Conservation (phyloP, 1,140 invertebrate genomes). For the Camponotus pennsylvanicus region DNA sequence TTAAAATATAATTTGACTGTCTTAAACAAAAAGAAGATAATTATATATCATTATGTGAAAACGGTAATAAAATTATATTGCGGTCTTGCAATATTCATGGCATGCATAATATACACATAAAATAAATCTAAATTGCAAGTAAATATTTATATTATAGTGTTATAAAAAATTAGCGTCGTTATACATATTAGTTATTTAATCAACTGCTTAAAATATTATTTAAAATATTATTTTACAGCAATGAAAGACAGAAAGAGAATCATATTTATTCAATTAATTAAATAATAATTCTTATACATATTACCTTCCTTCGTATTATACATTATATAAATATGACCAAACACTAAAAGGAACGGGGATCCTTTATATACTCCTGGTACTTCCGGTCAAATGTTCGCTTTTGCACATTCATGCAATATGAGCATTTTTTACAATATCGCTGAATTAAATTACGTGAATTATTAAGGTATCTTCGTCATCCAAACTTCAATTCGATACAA, state of each 20-base stretch:
- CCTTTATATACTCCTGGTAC: constrained; percentile 39
- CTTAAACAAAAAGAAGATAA: constrained; percentile 20
- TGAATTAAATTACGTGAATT: constrained; percentile 27
- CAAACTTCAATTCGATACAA: constrained; percentile 58
- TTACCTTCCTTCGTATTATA: background rate
- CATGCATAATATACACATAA: background rate
- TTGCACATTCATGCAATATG: constrained; percentile 25
- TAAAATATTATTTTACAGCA: background rate
- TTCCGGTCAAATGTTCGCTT: constrained; percentile 40
- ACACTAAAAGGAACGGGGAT: background rate
- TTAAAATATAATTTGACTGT: constrained; percentile 13
- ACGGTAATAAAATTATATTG: background rate
- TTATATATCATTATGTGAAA: background rate
- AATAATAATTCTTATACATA: constrained; percentile 13
- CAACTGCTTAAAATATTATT: constrained; percentile 20
- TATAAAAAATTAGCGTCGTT: constrained; percentile 21
- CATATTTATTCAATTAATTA: constrained; percentile 16
- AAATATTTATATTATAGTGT: constrained; percentile 1
- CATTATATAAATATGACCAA: constrained; percentile 12
- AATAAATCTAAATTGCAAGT: background rate
- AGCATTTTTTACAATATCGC: constrained; percentile 5
- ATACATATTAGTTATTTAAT: constrained; percentile 7
- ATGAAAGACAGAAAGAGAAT: background rate
- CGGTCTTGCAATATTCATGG: constrained; percentile 7
- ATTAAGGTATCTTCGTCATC: constrained; percentile 23